A percentile compares a stretch with the other conserved stretches of the same genome.
Conservation (phyloP, 1,140 invertebrate species). For the Caenorhabditis remanei region DNA sequence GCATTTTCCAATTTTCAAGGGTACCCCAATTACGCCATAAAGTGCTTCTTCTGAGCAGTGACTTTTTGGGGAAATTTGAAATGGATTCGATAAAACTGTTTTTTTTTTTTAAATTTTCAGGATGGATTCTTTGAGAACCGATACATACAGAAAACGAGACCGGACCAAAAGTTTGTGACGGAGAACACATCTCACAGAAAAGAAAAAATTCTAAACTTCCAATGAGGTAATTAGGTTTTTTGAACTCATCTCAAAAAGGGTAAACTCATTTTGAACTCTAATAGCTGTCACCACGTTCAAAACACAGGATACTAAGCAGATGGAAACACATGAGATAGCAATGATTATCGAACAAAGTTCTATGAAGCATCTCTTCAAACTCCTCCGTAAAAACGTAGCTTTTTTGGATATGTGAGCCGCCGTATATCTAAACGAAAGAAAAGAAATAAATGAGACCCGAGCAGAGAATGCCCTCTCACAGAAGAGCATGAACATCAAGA, state of each 20-base stretch:
- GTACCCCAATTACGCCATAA: background rate
- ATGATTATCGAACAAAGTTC: background rate
- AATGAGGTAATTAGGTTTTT: background rate
- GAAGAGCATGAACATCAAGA: slow-evolving; percentile 47
- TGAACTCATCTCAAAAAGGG: background rate
- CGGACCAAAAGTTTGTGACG: no score
- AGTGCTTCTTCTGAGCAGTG: background rate
- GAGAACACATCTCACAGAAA: background rate
- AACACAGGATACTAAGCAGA: background rate
- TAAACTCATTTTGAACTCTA: background rate
- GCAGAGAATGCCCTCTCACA: slow-evolving; percentile 26
- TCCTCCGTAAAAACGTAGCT: background rate
- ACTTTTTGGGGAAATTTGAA: background rate
- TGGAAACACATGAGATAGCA: background rate
- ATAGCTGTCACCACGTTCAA: background rate
- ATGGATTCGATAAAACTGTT: no score
- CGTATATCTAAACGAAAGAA: slow-evolving; percentile 1
- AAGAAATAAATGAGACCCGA: slow-evolving; percentile 27
- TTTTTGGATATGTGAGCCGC: background rate
- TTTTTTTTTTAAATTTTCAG: no score
- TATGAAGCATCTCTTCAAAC: background rate
- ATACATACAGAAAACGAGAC: no score
- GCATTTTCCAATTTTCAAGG: background rate
- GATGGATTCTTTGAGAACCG: no score
- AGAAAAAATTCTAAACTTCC: background rate